Base-by-base conservation (phyloP, 1,140 invertebrate genomes). In the Platyscapa corneri region DNA sequence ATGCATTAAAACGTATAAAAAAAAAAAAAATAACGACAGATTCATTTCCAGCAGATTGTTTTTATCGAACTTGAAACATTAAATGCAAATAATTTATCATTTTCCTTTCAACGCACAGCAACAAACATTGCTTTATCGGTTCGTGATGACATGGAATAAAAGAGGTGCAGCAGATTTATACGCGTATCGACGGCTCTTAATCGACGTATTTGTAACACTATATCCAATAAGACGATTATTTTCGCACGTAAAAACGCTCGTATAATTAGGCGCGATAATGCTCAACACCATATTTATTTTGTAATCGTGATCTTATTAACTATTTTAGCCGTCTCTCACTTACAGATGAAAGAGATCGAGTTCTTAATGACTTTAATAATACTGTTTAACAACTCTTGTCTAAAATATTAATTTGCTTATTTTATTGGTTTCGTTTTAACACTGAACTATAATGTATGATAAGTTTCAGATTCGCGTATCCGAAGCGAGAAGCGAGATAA, bases 191-290 rank as follows among this genome's bases (percentile, higher is more conserved):
- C 12, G 39, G n/a, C 32, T 70, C 20, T 65, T 67, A 49, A 70
- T 70, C 32, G 16, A 32, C 37, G 16, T 67, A 49, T 67, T 75
- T 60, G 81, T 72, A 20, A 49, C 30, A 82, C 70, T 82, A 56
- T 56, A 37, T 60, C 60, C 7, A 60, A 75, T 75, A 70, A 37
- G 70, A 23, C 23, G 72, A 75, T 76, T 60, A 74, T 46, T 56
- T 53, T 27, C 39, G 27, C 27, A 30, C 5, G 23, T 67, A 14
- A 82, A 82, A 49, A 53, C 18, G n/a, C 18, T 53, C 7, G 6
- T 6, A 53, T 14, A 27, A 77, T 77, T 20, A n/a, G 12, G 1
- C 27, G 49, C 30, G 74, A 75, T 49, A 46, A 75, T 75, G 6
- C 8, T 32, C 46, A 77, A 53, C 42, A 49, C 7, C 27, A 49